Percentiles rank a stretch among this genome's conserved stretches.
Conservation (phyloP, 2,113 vertebrate genomes). For the Sorex araneus region DNA sequence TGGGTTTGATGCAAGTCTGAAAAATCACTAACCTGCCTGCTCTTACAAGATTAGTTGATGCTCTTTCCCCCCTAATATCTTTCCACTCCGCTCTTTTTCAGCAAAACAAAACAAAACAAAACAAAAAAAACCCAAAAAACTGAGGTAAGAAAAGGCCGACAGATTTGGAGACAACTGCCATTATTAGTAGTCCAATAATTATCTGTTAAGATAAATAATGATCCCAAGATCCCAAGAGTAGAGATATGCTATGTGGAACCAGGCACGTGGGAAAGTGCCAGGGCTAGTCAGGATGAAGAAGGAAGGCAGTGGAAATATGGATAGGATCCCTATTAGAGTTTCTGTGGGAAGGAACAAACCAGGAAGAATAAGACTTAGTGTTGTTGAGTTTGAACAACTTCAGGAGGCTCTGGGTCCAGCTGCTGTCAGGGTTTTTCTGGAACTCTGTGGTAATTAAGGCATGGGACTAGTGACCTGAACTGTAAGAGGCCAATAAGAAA, state of each 20-base stretch:
- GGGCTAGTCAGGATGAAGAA: background rate
- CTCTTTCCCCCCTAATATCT: background rate
- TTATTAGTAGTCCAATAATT: no score
- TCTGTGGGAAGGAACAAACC: background rate
- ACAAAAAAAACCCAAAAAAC: no score
- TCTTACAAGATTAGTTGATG: background rate
- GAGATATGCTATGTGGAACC: background rate
- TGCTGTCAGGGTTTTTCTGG: no score
- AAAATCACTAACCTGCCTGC: background rate
- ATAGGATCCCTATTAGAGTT: background rate
- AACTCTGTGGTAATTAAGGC: no score
- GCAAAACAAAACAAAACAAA: no score
- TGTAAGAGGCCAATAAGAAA: no score
- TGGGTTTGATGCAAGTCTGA: background rate
- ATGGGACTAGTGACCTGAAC: no score
- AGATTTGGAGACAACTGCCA: background rate
- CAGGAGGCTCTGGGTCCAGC: background rate
- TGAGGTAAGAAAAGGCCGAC: constrained; percentile 2
- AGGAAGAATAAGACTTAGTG: no score
- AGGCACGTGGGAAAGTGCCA: background rate
- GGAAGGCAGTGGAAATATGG: background rate
- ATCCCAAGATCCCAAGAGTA: no score
- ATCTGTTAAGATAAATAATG: background rate
- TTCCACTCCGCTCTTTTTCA: background rate
- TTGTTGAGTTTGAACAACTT: background rate